phyloP scores from a whole-genome alignment of 1,140 invertebrate genomes.

The Aethina tumida region DNA sequence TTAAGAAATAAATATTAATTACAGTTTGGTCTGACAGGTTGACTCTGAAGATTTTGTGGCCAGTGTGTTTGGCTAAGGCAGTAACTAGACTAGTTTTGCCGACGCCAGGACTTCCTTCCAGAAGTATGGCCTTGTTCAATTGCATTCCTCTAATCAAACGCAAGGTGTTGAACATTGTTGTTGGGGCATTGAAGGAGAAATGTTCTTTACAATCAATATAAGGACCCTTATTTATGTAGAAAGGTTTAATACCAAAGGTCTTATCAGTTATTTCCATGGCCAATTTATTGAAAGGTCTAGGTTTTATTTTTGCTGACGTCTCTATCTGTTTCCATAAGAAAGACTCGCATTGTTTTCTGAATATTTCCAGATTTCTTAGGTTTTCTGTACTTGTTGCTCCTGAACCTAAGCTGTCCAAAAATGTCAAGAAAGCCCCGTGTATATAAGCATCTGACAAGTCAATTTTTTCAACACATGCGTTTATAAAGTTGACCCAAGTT shows the following conservation, averaged over 20 bases:
- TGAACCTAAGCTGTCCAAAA: slow-evolving; percentile 81
- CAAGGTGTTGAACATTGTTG: slow-evolving; percentile 72
- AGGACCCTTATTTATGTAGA: slow-evolving; percentile 50
- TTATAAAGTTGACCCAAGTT: slow-evolving; percentile 89
- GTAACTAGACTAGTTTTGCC: slow-evolving; percentile 94
- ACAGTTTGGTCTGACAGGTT: slow-evolving; percentile 98
- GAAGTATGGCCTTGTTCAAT: slow-evolving; percentile 80
- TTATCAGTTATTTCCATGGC: slow-evolving; percentile 22
- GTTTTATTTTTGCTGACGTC: slow-evolving; percentile 35
- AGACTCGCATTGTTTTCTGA: slow-evolving; percentile 41
- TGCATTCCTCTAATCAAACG: slow-evolving; percentile 81
- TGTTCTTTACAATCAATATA: slow-evolving; percentile 13
- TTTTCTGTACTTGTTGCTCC: slow-evolving; percentile 53
- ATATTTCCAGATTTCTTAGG: slow-evolving; percentile 36
- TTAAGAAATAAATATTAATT: slow-evolving; percentile 20
- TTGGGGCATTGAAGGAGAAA: slow-evolving; percentile 74
- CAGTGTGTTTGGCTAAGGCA: slow-evolving; percentile 79
- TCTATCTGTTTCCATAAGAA: slow-evolving; percentile 44
- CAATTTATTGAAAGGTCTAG: slow-evolving; percentile 14
- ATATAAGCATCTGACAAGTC: slow-evolving; percentile 58
- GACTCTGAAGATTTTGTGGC: slow-evolving; percentile 78
- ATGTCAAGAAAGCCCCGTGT: slow-evolving; percentile 83
- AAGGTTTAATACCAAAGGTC: slow-evolving; percentile 61
- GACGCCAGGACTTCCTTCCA: slow-evolving; percentile 97
- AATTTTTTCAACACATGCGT: slow-evolving; percentile 43